These are phyloP conservation scores for Genyomyrus donnyi DNA, from an alignment of 2,113 vertebrate species.

Conservation along the genomic window DNA sequence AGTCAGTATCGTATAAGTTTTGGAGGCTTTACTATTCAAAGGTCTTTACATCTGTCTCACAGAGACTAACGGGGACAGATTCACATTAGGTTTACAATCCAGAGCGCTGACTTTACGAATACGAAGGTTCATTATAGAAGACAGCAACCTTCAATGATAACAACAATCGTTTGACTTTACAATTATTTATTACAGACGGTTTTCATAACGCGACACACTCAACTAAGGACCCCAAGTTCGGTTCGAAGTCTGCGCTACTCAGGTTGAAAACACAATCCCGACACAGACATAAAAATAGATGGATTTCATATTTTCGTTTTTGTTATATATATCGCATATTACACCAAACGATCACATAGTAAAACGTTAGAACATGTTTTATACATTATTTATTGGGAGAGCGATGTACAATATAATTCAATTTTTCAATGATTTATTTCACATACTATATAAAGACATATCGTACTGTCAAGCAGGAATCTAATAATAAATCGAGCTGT, in stretches of 20 bases:
- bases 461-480: not conserved
- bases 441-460: not conserved
- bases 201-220: conserved; percentile 27
- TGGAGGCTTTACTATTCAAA: not conserved
- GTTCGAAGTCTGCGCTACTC: not conserved
- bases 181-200: not conserved
- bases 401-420: not conserved
- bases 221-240: conserved; percentile 39
- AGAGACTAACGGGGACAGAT: not conserved
- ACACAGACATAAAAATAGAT: not conserved
- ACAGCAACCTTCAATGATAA: not conserved
- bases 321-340: not conserved
- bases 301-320: not conserved
- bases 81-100: not conserved
- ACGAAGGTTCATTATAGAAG: not conserved
- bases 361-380: not conserved
- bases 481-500: not conserved
- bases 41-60: not conserved
- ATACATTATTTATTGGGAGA: too few species aligned
- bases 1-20: not conserved
- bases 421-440: not conserved
- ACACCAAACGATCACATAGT: not conserved
- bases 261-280: not conserved
- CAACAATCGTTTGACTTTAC: not conserved
- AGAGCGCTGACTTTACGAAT: not conserved